Conservation (phyloP, 2,797 vertebrate species). For the Channa striata region DNA sequence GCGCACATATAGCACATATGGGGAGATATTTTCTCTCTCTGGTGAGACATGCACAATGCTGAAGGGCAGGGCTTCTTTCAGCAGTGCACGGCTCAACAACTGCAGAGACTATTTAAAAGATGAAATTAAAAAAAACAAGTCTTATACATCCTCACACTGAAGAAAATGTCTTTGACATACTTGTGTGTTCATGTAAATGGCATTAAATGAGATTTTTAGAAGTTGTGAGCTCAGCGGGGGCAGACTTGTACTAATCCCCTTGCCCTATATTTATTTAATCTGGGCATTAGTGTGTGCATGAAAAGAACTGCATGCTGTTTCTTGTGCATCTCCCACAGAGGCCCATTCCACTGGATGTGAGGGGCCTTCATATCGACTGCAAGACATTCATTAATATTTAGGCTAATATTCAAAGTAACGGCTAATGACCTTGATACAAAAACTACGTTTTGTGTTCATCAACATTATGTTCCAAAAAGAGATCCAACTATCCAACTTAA, state of each 20-base stretch:
- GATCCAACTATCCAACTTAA: neutral
- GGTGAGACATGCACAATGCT: slow-evolving; percentile 13
- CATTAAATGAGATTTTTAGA: slow-evolving; percentile 68
- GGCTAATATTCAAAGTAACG: slow-evolving; percentile 26
- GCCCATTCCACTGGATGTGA: slow-evolving; percentile 25
- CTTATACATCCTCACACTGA: slow-evolving; percentile 25
- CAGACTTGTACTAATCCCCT: slow-evolving; percentile 70
- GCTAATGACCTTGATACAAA: slow-evolving; percentile 10
- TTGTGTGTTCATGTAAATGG: slow-evolving; percentile 65
- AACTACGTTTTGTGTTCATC: slow-evolving; percentile 14
- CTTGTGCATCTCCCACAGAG: slow-evolving; percentile 26
- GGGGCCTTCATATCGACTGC: slow-evolving; percentile 32
- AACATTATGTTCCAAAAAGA: slow-evolving; percentile 8
- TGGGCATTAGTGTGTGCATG: slow-evolving; percentile 68
- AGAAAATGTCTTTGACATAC: slow-evolving; percentile 45
- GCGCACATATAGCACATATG: slow-evolving; percentile 40
- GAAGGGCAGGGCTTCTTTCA: slow-evolving; percentile 25
- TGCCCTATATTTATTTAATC: slow-evolving; percentile 82
- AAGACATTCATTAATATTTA: slow-evolving; percentile 36
- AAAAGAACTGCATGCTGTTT: slow-evolving; percentile 63
- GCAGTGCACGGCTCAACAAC: slow-evolving; percentile 29
- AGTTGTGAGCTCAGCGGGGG: slow-evolving; percentile 65
- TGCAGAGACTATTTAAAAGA: slow-evolving; percentile 51
- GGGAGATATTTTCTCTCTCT: slow-evolving; percentile 20
- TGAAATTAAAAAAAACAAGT: slow-evolving; percentile 31